Base-by-base conservation (phyloP, 2,888 invertebrate genomes). In the Eristalis tenax region DNA sequence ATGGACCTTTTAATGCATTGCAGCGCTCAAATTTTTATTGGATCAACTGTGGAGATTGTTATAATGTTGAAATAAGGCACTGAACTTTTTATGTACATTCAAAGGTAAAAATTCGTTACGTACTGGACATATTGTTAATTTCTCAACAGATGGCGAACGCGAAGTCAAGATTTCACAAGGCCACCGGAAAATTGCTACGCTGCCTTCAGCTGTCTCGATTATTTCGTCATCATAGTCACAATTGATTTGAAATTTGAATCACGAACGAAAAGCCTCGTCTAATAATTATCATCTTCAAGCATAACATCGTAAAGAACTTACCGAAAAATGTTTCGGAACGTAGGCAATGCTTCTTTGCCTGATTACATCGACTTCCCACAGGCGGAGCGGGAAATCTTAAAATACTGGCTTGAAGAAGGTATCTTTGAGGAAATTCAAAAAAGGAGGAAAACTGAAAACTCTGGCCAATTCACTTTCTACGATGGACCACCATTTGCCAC, bases 401-500 rank as follows among this genome's bases (percentile, higher is more conserved):
- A 95, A 88, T 95, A 96, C 90, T 99, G 99, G 99, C 95, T 96
- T 89, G 94, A 96, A 80, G 94, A 97, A 56, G 96, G 98, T 91
- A 98, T 96, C 0, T 99, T 99, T 92, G 94, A 96, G 90, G 96
- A 95, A 65, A 97, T 97, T 91, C 93, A 96, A 96, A 91, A 57
- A 13, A 15, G 65, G 6, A 82, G 88, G 1, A 69, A 66, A 0
- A 11, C 43, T 10, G 43, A 11, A 1, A 83, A 83, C 22, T 26
- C 40, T n/a, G 87, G 87, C 5, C 97, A 11, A 95, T 98, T 96
- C 93, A 96, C 98, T 0, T 99, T 99, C 93, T 99, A 98, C 92
- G 99, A 99, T 95, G 99, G 99, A 0, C 99, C 99, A 56, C 99
- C 99, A 23, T 99, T 99, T 94, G 99, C 99, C 0, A 99, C 99